phyloP scores from a whole-genome alignment of 2,797 vertebrate genomes.

The Varecia variegata region DNA sequence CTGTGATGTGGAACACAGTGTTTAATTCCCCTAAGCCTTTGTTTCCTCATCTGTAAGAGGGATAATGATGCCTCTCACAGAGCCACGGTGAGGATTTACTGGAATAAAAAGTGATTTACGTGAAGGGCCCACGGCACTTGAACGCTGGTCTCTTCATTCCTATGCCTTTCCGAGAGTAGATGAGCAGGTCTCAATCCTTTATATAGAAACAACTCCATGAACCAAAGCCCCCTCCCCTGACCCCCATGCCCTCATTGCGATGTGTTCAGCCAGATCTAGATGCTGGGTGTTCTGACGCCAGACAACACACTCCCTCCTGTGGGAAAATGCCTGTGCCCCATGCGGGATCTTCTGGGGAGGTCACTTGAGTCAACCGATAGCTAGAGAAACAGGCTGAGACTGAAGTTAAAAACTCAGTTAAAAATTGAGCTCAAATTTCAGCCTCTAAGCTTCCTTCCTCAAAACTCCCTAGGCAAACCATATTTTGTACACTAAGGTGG shows the following conservation, averaged over 20 bases:
- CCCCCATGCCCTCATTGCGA: accelerated
- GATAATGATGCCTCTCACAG: accelerated
- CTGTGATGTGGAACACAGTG: neutral
- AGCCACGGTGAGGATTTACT: no score
- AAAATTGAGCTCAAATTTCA: neutral
- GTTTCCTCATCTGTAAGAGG: neutral
- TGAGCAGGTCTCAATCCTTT: neutral
- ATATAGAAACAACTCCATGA: neutral
- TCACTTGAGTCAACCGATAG: neutral
- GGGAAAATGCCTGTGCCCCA: neutral
- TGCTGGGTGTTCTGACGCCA: neutral
- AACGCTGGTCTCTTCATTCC: accelerated
- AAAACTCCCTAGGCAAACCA: neutral
- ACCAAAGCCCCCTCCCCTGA: no score
- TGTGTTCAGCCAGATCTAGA: neutral
- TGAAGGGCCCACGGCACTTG: accelerated
- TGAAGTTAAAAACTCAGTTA: neutral
- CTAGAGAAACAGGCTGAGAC: neutral
- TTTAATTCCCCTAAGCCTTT: neutral
- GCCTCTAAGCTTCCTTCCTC: neutral
- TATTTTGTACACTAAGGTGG: neutral
- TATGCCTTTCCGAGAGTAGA: neutral
- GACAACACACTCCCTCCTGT: neutral
- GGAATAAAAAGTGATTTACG: accelerated
- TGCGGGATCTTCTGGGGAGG: no score